Percentiles rank a stretch among this genome's conserved stretches.
phyloP scores from a whole-genome alignment of 2,113 vertebrate genomes.

The Ctenomys sociabilis region DNA sequence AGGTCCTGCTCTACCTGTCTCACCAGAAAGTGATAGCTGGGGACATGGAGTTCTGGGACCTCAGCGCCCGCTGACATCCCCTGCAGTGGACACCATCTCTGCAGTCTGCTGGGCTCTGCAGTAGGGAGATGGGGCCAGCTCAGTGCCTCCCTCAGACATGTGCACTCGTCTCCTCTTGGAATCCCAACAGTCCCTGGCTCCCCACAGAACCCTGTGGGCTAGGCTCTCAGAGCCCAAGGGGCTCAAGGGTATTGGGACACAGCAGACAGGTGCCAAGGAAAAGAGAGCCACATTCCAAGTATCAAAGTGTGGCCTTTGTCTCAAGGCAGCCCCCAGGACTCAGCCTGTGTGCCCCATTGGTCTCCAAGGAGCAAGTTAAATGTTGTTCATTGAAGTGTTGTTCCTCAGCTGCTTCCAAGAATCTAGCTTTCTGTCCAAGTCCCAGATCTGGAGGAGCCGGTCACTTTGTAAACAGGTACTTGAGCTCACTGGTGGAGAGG shows the following conservation, averaged over 20 bases:
- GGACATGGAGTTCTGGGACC: neutral
- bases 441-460: slow-evolving; percentile 42
- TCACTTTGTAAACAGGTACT: slow-evolving; percentile 59
- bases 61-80: neutral
- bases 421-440: slow-evolving; percentile 29
- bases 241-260: neutral
- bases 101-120: neutral
- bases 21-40: neutral
- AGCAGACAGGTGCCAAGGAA: neutral
- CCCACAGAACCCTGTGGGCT: neutral
- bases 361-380: slow-evolving; percentile 40
- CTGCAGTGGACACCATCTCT: neutral
- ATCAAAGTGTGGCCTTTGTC: neutral
- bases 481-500: slow-evolving; percentile 17
- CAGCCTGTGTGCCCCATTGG: neutral
- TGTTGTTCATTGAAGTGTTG: neutral
- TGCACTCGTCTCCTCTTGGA: neutral
- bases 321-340: neutral
- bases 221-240: neutral
- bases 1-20: neutral
- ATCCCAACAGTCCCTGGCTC: neutral
- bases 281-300: neutral
- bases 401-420: slow-evolving; percentile 53
- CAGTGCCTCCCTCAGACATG: neutral
- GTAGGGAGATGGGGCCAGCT: neutral